Evolutionary conservation across 2,797 vertebrate species (phyloP).

Genomic region (Poeciliopsis turneri): DNA sequence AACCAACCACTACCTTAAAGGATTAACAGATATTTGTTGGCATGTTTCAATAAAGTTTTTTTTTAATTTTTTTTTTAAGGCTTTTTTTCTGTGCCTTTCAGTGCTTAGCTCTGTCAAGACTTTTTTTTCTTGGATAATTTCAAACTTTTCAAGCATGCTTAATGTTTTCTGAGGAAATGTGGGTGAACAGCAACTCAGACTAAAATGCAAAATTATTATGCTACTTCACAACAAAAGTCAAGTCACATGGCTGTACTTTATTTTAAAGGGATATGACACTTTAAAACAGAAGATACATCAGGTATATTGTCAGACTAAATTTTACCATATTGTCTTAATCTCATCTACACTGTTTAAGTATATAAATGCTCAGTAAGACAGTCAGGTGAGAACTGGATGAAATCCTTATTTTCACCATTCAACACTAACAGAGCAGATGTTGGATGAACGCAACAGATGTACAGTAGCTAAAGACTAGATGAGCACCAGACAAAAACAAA

Average conservation of each 20-base stretch:
- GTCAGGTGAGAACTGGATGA: background rate
- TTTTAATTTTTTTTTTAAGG: no score
- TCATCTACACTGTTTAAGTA: background rate
- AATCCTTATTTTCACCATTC: background rate
- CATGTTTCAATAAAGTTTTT: no score
- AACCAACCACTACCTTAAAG: background rate
- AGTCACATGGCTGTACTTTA: background rate
- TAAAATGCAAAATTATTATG: background rate
- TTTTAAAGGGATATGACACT: background rate
- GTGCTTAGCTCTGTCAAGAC: background rate
- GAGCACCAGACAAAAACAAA: background rate
- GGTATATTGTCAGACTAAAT: background rate
- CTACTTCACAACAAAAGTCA: background rate
- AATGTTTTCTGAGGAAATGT: background rate
- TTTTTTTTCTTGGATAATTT: background rate
- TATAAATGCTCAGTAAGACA: background rate
- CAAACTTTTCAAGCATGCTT: background rate
- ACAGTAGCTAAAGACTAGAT: background rate
- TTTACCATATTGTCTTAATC: background rate
- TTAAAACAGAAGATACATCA: background rate
- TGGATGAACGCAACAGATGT: background rate
- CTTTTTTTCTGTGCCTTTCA: background rate
- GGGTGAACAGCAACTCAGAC: background rate
- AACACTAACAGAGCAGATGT: background rate
- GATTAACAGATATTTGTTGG: background rate